Conservation (phyloP, 2,888 invertebrate species). For the Cephus pygmeus region DNA sequence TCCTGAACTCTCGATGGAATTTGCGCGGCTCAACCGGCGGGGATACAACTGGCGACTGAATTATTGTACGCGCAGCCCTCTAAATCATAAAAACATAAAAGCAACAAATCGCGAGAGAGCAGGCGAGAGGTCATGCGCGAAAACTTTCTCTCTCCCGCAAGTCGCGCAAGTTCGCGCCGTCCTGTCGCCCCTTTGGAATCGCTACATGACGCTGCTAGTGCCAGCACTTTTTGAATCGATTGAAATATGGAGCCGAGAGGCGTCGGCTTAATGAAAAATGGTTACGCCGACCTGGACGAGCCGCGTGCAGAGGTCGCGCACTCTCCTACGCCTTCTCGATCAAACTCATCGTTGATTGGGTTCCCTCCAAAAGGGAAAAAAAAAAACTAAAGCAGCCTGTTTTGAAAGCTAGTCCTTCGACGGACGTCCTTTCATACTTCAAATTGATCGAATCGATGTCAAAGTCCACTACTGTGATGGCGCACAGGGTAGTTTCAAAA, state of each 20-base stretch:
- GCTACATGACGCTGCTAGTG: slow-evolving; percentile 21
- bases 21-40: slow-evolving; percentile 44
- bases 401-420: too few relatives aligned
- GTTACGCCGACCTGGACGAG: slow-evolving; percentile 40
- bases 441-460: too few relatives aligned
- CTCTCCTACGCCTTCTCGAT: slow-evolving; percentile 4
- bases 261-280: slow-evolving; percentile 55
- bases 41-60: slow-evolving; percentile 46
- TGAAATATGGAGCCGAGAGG: slow-evolving; percentile 52
- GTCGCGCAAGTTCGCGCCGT: slow-evolving; percentile 17
- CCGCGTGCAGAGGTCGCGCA: slow-evolving; percentile 21
- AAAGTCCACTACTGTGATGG: too few relatives aligned
- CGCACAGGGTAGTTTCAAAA: too few relatives aligned
- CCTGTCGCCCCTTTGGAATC: slow-evolving; percentile 15
- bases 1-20: slow-evolving; percentile 50
- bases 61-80: slow-evolving; percentile 52
- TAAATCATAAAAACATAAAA: slow-evolving; percentile 56
- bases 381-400: not conserved
- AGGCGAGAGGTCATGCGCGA: slow-evolving; percentile 9
- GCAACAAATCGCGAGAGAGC: slow-evolving; percentile 52
- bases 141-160: slow-evolving; percentile 14
- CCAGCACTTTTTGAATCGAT: slow-evolving; percentile 52
- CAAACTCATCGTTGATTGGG: slow-evolving; percentile 14
- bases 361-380: not conserved
- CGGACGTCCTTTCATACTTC: too few relatives aligned